Evolutionary conservation across 2,888 invertebrate genomes (phyloP), one percentile per base, ranked within the genome.

Genomic region (Drosophila hamatofila): DNA sequence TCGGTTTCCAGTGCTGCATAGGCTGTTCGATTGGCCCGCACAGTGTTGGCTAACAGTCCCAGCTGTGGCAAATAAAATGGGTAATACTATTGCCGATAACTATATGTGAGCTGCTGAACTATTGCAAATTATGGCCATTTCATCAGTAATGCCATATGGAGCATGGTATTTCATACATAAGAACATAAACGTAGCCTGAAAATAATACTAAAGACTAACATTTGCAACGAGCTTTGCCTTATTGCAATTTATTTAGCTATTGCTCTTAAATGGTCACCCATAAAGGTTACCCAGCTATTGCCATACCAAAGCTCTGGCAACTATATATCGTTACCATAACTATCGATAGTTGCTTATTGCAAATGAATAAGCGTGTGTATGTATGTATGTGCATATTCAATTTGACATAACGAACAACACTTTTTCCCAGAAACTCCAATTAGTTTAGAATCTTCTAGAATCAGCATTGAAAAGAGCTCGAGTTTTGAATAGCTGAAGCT

Each of bases 321-420:
- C 11, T 5, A 11, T n/a, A 6, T 48, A 48, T 27, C n/a, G 27
- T 27, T 27, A 30, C 11, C 3, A 0, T 6, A 27, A 6, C 11
- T 27, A n/a, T 27, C 48, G 48, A 48, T 48, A 48, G 11, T n/a
- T n/a, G 5, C 48, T 12, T 27, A 48, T 48, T 48, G 48, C n/a
- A n/a, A n/a, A n/a, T 39, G 0, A n/a, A 39, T 39, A n/a, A 1
- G 39, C 16, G n/a, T n/a, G 0, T 11, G 11, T 9, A 9, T 11
- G 7, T 16, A 39, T n/a, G 0, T 11, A 30, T 9, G 3, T 11
- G 7, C 12, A 16, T 16, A 12, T 37, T 16, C 5, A 16, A 2
- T 16, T 16, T 7, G 37, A 16, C 1, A 37, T 37, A 2, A 0
- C 0, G 14, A 16, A 16, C 4, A 35, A 33, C 9, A 30, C n/a